phyloP scores from a whole-genome alignment of 2,797 vertebrate genomes.

The Peromyscus nudipes region DNA sequence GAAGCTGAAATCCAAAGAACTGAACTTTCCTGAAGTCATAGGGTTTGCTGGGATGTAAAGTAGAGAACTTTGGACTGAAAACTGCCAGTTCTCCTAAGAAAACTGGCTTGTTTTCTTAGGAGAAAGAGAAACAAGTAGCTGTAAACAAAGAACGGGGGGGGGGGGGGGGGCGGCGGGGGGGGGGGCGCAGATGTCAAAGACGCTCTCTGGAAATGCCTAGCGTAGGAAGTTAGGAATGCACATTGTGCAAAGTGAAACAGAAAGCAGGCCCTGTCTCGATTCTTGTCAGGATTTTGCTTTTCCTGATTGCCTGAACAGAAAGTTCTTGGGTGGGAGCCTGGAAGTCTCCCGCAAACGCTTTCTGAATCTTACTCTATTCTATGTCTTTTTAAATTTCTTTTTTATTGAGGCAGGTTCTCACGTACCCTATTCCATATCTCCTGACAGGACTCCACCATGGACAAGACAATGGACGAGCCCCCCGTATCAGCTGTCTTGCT shows the following conservation, averaged over 20 bases:
- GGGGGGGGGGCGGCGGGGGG: neutral
- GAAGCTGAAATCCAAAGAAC: neutral
- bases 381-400: neutral
- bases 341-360: neutral
- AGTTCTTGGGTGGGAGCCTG: conserved; percentile 46
- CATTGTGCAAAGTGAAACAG: conserved; percentile 62
- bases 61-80: neutral
- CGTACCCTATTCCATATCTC: neutral
- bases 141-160: neutral
- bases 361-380: neutral
- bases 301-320: neutral
- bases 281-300: conserved; percentile 9
- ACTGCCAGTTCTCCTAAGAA: neutral
- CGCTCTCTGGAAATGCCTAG: neutral
- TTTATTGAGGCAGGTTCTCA: neutral
- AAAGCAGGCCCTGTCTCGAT: conserved; percentile 27
- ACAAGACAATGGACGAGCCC: conserved; percentile 78
- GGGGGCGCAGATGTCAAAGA: neutral
- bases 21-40: conserved; percentile 4
- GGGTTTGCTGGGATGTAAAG: conserved; percentile 43
- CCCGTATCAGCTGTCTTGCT: conserved; percentile 82
- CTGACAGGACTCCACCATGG: conserved; percentile 87
- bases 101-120: neutral
- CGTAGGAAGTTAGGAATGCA: neutral
- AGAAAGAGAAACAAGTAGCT: neutral